phyloP scores from a whole-genome alignment of 2,797 vertebrate genomes.

The Peromyscus aztecus region DNA sequence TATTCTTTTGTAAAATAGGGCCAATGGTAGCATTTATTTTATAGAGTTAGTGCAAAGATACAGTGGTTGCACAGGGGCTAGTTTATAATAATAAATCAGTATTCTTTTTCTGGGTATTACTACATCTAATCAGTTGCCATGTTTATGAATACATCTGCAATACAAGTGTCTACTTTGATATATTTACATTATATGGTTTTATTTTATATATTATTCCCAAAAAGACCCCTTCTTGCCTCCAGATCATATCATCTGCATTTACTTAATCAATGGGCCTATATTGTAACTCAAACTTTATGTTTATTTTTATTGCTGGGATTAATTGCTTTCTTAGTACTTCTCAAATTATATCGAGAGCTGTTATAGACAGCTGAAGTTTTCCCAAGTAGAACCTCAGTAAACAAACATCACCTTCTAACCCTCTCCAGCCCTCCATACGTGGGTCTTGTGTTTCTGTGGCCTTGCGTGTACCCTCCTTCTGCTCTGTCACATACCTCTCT shows the following conservation, averaged over 20 bases:
- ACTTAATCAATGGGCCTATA: background rate
- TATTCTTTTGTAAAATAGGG: background rate
- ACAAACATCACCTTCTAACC: background rate
- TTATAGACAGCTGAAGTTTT: background rate
- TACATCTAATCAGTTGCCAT: background rate
- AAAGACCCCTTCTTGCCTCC: background rate
- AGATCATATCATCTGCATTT: background rate
- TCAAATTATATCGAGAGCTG: background rate
- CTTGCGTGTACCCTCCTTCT: background rate
- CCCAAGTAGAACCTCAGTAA: background rate
- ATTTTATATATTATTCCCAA: background rate
- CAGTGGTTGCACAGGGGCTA: background rate
- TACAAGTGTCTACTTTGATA: background rate
- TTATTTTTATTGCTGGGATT: conserved; percentile 22
- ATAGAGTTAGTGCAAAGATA: background rate
- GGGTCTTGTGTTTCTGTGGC: background rate
- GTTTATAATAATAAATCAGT: background rate
- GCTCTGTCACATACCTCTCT: background rate
- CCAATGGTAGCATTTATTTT: background rate
- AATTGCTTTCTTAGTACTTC: background rate
- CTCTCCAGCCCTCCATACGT: accelerated
- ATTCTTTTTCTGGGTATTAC: background rate
- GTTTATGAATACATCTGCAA: background rate
- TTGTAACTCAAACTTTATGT: background rate
- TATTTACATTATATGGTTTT: background rate